Base-by-base conservation (phyloP, 1,140 invertebrate genomes). In the Macrobrachium nipponense region DNA sequence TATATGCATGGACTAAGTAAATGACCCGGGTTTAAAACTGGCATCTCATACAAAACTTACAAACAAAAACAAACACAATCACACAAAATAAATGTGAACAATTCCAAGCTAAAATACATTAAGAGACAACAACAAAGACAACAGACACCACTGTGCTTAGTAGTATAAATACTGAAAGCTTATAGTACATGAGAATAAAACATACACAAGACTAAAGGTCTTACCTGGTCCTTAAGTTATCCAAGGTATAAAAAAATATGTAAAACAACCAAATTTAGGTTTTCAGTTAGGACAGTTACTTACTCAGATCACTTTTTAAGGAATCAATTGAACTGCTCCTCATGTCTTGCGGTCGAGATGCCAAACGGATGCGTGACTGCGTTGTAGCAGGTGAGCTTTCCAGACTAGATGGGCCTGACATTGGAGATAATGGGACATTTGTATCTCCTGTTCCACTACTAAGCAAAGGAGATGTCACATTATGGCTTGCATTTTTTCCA, bases 261-360 rank as follows among this genome's bases (percentile, higher is more conserved):
- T n/a, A 66, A 59, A 59, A 72, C 12, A 70, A 81, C 20, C 27
- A 70, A 23, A 61, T 17, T 68, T 23, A 51, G 36, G 51, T 36
- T 36, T 58, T 44, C 27, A 17, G 64, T 60, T 36, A 62, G 18
- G 62, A 58, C 27, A 75, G 23, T 23, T 78, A 89, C 88, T 89
- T 85, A 89, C 88, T 89, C 12, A 86, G 79, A 87, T 89, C 88
- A 89, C 88, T 89, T 82, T 87, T 89, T 27, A 87, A 66, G 66
- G 88, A 89, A 73, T 89, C 88, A 64, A 89, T 81, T 8, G 88
- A 89, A 82, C 77, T 89, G 66, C 86, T 89, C 61, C 86, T 82
- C 58, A 80, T 81, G 72, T 87, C 86, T 75, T 87, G 86, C 18
- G 88, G 81, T 78, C 81, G 80, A 58, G 82, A 78, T 76, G 82